Evolutionary conservation across 1,140 invertebrate species (phyloP).

Genomic region (Trichonephila clavipes): DNA sequence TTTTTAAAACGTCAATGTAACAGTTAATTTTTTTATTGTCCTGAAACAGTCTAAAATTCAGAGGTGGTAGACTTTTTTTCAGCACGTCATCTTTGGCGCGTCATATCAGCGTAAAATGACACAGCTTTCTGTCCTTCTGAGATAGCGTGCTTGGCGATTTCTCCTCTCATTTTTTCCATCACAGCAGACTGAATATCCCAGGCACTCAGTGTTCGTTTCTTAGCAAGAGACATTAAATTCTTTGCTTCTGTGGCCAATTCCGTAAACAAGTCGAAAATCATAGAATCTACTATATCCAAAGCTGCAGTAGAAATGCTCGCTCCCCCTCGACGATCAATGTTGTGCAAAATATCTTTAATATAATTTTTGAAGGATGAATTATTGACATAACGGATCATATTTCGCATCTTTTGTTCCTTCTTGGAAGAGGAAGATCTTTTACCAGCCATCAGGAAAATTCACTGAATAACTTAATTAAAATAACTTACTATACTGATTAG

Average conservation of each 20-base stretch:
- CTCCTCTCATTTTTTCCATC: background rate
- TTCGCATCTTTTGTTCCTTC: background rate
- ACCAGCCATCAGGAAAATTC: no score
- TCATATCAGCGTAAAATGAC: background rate
- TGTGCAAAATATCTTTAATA: background rate
- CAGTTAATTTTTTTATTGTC: no score
- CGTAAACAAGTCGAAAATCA: background rate
- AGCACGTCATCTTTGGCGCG: background rate
- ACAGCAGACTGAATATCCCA: constrained; percentile 38
- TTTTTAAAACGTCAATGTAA: no score
- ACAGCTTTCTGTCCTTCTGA: constrained; percentile 16
- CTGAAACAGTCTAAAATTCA: no score
- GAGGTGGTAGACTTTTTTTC: no score
- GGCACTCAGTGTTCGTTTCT: background rate
- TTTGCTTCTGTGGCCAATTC: background rate
- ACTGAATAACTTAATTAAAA: no score
- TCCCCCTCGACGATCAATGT: background rate
- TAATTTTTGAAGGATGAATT: constrained; percentile 1
- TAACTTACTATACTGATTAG: no score
- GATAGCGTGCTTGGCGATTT: constrained; percentile 36
- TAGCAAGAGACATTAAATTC: background rate
- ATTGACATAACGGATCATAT: background rate
- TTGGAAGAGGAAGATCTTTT: no score
- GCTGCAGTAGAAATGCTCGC: constrained; percentile 18
- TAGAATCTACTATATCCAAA: background rate